These are phyloP conservation scores for Marmota monax DNA, from an alignment of 2,113 vertebrate species.

Conservation along the genomic window DNA sequence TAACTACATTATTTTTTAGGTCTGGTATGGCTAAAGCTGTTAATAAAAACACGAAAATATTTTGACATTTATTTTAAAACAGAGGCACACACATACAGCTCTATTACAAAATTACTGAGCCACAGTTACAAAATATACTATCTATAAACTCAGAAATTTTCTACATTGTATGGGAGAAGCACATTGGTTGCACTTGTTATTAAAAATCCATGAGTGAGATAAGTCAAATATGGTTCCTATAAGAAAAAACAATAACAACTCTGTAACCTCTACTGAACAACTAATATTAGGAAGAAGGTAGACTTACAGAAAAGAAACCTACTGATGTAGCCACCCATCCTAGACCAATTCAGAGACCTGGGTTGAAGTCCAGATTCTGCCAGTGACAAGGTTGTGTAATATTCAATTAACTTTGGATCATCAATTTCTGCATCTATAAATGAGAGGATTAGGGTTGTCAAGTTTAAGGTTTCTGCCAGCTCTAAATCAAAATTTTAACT, in stretches of 20 bases:
- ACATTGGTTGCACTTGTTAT: not conserved
- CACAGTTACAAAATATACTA: not conserved
- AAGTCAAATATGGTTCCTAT: not conserved
- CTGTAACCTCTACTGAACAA: not conserved
- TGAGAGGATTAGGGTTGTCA: not conserved
- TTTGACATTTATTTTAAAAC: slow-evolving; percentile 48
- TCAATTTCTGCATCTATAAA: not conserved
- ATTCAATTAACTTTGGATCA: not conserved
- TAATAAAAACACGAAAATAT: slow-evolving; percentile 70
- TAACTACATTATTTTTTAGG: slow-evolving; percentile 20
- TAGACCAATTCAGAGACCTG: not conserved
- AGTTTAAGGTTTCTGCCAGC: not conserved
- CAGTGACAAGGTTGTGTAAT: not conserved
- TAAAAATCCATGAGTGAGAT: not conserved
- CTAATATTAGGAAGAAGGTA: not conserved
- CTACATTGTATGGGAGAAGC: not conserved
- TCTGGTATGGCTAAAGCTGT: slow-evolving; percentile 58
- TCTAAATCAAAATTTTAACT: slow-evolving; percentile 23
- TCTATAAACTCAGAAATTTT: not conserved
- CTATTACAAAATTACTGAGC: not conserved
- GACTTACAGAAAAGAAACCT: not conserved
- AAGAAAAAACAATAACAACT: not conserved
- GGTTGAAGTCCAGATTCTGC: not conserved
- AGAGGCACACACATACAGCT: not conserved
- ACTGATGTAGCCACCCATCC: no score